Conservation (phyloP, 1,140 invertebrate genomes). For the Aradophagus sp. region DNA sequence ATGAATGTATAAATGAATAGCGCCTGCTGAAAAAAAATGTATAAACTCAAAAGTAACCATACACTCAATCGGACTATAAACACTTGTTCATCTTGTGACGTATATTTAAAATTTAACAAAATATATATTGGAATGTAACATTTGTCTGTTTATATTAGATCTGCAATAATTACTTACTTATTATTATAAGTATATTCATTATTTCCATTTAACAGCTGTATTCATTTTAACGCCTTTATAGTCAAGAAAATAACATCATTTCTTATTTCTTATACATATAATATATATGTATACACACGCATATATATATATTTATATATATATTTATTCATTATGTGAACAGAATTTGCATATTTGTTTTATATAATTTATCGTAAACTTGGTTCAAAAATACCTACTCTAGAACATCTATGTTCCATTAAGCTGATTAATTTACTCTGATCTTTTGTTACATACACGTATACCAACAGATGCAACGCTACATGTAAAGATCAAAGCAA, state of each 20-base stretch:
- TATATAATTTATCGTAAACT: conserved; percentile 5
- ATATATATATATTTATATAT: conserved; percentile 16
- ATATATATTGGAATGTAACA: conserved; percentile 70
- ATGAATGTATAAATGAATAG: conserved; percentile 13
- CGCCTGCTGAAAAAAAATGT: conserved; percentile 9
- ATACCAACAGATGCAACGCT: conserved; percentile 4
- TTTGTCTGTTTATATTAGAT: conserved; percentile 68
- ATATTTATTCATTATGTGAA: conserved; percentile 12
- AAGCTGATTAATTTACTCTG: conserved; percentile 5
- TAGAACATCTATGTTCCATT: conserved; percentile 6
- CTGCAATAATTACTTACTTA: conserved; percentile 58
- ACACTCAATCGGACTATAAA: conserved; percentile 44
- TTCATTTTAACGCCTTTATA: conserved; percentile 22
- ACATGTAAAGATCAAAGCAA: conserved; percentile 8
- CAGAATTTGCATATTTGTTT: conserved; percentile 24
- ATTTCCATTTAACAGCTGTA: conserved; percentile 38
- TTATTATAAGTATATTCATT: conserved; percentile 34
- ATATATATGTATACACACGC: too few relatives aligned
- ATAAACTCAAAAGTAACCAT: conserved; percentile 29
- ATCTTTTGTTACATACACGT: not conserved
- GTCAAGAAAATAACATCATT: conserved; percentile 49
- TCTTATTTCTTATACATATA: conserved; percentile 20
- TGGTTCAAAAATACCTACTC: conserved; percentile 22
- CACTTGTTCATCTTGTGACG: conserved; percentile 47
- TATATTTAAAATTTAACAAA: conserved; percentile 57